Evolutionary conservation across 2,888 invertebrate species (phyloP).

Genomic region (Caenorhabditis sp.): DNA sequence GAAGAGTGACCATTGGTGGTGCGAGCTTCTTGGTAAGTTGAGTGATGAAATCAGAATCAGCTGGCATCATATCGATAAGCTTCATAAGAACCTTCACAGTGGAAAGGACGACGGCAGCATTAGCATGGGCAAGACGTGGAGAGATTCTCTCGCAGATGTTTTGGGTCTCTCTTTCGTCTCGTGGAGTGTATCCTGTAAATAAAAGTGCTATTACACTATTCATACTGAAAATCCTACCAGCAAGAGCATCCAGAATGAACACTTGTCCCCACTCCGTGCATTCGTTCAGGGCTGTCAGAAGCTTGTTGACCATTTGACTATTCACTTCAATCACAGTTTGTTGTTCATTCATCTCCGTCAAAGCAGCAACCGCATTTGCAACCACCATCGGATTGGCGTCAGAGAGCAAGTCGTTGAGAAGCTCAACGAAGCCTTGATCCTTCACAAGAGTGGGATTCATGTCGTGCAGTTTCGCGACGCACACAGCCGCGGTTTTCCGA

Average conservation of each 20-base stretch:
- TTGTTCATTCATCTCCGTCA: conserved; percentile 98
- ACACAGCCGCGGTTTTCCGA: conserved; percentile 98
- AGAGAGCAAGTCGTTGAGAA: conserved; percentile 95
- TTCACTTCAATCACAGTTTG: conserved; percentile 97
- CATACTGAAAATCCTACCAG: conserved; percentile 86
- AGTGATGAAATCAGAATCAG: conserved; percentile 94
- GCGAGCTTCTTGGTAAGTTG: conserved; percentile 97
- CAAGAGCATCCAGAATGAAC: conserved; percentile 96
- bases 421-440: conserved; percentile 94
- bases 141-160: conserved; percentile 90
- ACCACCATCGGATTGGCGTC: conserved; percentile 99
- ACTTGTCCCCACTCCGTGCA: conserved; percentile 90
- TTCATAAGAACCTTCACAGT: conserved; percentile 99
- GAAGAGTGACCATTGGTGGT: conserved; percentile 97
- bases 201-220: not conserved
- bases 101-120: conserved; percentile 98
- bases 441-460: conserved; percentile 90
- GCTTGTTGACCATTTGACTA: conserved; percentile 97
- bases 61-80: conserved; percentile 96
- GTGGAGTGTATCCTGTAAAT: conserved; percentile 89
- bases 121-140: conserved; percentile 97
- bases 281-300: conserved; percentile 97
- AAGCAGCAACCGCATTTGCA: conserved; percentile 98
- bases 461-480: conserved; percentile 98
- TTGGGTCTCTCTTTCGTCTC: conserved; percentile 97